These are phyloP conservation scores for Patella vulgata DNA, from an alignment of 1,140 invertebrate species.

Conservation along the genomic window DNA sequence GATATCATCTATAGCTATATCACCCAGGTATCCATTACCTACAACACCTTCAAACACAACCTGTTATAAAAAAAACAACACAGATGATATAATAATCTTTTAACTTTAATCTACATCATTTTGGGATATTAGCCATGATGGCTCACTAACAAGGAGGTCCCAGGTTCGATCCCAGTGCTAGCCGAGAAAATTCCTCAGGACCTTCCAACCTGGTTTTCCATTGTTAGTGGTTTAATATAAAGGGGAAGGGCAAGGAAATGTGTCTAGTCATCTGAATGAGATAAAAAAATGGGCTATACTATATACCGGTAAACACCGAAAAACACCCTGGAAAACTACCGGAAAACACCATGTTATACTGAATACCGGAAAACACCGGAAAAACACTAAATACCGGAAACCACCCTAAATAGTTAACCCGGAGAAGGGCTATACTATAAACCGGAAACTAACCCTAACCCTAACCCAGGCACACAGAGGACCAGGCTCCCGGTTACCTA, in stretches of 20 bases:
- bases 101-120: too few species aligned
- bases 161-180: neutral
- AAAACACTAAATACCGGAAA: too few species aligned
- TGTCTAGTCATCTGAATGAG: neutral
- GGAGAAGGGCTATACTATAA: too few species aligned
- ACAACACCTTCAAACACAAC: slow-evolving; percentile 38
- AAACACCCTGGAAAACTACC: too few species aligned
- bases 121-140: neutral
- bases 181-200: neutral
- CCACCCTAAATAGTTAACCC: too few species aligned
- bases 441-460: too few species aligned
- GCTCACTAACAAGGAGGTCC: neutral
- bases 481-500: too few species aligned
- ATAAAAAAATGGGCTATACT: too few species aligned
- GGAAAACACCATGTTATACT: too few species aligned
- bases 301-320: too few species aligned
- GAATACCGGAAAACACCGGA: too few species aligned
- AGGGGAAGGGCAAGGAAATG: neutral
- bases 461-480: too few species aligned
- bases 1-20: slow-evolving; percentile 55
- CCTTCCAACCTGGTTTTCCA: neutral
- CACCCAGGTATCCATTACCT: slow-evolving; percentile 30
- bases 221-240: neutral
- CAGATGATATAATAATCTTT: neutral
- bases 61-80: slow-evolving; percentile 21